Conservation (phyloP, 2,113 vertebrate species). For the Colistium nudipinnis region DNA sequence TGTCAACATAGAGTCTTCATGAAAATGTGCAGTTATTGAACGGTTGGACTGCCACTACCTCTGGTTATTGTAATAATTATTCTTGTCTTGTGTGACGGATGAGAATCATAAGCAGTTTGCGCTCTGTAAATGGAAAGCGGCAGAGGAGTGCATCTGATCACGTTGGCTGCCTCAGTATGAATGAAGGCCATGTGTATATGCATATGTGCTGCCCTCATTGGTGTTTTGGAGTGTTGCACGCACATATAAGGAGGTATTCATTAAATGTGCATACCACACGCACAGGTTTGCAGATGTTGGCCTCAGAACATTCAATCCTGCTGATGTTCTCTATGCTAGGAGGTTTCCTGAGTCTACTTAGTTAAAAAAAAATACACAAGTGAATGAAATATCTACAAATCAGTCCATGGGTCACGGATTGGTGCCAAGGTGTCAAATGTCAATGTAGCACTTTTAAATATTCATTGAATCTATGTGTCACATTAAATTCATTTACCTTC, state of each 20-base stretch:
- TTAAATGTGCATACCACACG: conserved; percentile 23
- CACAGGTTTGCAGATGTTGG: conserved; percentile 32
- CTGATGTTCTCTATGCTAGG: not conserved
- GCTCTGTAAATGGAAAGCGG: conserved; percentile 4
- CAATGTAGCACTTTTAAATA: too few relatives aligned
- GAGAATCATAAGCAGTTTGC: not conserved
- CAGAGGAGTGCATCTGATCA: conserved; percentile 13
- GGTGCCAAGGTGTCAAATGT: too few relatives aligned
- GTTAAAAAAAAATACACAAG: not conserved
- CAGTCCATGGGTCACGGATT: not conserved
- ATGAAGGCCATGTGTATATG: conserved; percentile 33
- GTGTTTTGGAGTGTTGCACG: conserved; percentile 18
- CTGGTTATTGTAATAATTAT: not conserved
- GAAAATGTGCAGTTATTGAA: not conserved
- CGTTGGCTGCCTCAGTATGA: conserved; percentile 9
- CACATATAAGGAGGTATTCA: conserved; percentile 39
- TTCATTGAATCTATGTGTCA: too few relatives aligned
- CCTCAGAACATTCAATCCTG: conserved; percentile 2
- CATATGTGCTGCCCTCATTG: conserved; percentile 32
- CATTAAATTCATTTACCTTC: not conserved
- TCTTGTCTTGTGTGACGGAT: not conserved
- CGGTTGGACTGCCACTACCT: not conserved
- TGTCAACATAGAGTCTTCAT: not conserved
- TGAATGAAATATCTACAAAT: not conserved
- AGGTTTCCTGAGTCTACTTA: not conserved